A percentile compares a stretch with the other conserved stretches of the same genome.
Conservation (phyloP, 23 tunicate species). For the Pegea sp. region DNA sequence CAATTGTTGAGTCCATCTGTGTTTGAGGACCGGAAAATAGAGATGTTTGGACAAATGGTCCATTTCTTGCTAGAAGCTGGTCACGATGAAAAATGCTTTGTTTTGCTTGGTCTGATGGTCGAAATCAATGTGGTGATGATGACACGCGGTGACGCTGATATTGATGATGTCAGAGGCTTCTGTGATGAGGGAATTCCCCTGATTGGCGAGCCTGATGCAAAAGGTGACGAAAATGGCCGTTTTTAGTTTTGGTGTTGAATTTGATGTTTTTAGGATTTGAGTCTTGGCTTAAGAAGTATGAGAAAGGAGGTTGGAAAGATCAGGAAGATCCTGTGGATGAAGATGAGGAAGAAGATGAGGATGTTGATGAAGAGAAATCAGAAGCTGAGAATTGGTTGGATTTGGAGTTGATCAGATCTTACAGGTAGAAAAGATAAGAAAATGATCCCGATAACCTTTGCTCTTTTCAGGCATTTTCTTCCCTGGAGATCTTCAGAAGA, state of each 20-base stretch:
- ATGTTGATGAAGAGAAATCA: slow-evolving; percentile 20
- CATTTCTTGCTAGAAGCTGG: slow-evolving; percentile 34
- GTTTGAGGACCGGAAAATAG: neutral
- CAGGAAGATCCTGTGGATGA: neutral
- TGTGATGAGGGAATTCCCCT: slow-evolving; percentile 28
- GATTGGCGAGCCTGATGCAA: slow-evolving; percentile 14
- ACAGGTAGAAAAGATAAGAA: slow-evolving; percentile 3
- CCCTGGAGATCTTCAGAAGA: slow-evolving; percentile 22
- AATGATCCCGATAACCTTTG: neutral
- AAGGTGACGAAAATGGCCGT: neutral
- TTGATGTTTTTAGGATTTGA: slow-evolving; percentile 45
- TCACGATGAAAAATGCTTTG: slow-evolving; percentile 14
- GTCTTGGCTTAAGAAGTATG: slow-evolving; percentile 19
- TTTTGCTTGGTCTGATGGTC: slow-evolving; percentile 13
- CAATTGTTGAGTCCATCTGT: too few species aligned
- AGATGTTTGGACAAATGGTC: slow-evolving; percentile 3
- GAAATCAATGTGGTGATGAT: slow-evolving; percentile 24
- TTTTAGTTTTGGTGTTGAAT: too few species aligned
- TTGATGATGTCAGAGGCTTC: slow-evolving; percentile 16
- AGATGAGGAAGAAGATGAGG: slow-evolving; percentile 28
- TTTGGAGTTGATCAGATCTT: slow-evolving; percentile 12
- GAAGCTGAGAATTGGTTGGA: slow-evolving; percentile 26
- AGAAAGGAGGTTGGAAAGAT: slow-evolving; percentile 52
- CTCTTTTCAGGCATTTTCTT: slow-evolving; percentile 4
- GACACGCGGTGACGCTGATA: slow-evolving; percentile 3